Evolutionary conservation across 2,113 vertebrate species (phyloP), one percentile per base, ranked within the genome.

Genomic region (Xiphophorus maculatus): DNA sequence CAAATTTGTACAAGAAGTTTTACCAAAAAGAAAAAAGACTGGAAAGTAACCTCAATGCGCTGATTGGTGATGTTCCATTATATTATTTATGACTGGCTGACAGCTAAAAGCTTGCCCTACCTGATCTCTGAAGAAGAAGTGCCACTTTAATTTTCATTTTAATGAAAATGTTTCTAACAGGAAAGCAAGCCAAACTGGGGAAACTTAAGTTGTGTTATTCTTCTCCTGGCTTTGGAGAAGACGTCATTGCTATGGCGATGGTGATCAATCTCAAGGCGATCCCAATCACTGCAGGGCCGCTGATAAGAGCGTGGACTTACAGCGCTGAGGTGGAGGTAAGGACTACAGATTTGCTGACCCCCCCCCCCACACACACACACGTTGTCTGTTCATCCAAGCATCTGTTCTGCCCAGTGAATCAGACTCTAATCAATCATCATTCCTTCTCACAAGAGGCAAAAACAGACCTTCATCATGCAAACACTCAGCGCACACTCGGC

Each of bases 371-470:
- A 2, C 2, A 2, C 35, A 11, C 1, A 35, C 9, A 35, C 5
- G 10, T 22, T 0, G 3, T 33, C 44, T 40, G 70, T 42, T 76
- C 69, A 48, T 81, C 68, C n/a, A 35, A 65, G 62, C 72, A 71
- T 58, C 5, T 17, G 28, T 8, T 82, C 81, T 73, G 76, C 78
- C 25, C 69, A 70, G 74, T 76, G 78, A 67, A 79, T 85, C 81
- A 87, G 63, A 64, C 62, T 51, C 63, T 84, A 69, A 85, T 89
- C 82, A 90, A 90, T 89, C 85, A 84, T 78, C 66, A 73, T 78
- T 80, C 65, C 63, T 65, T 66, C 51, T 63, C 54, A 73, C 76
- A 40, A 73, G 28, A 69, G 32, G 37, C 51, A 44, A 28, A 61
- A 66, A 60, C 64, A 37, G 22, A n/a, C 51, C 22, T 58, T 44